Evolutionary conservation across 2,888 invertebrate species (phyloP).

Genomic region (Theodoxus fluviatilis): DNA sequence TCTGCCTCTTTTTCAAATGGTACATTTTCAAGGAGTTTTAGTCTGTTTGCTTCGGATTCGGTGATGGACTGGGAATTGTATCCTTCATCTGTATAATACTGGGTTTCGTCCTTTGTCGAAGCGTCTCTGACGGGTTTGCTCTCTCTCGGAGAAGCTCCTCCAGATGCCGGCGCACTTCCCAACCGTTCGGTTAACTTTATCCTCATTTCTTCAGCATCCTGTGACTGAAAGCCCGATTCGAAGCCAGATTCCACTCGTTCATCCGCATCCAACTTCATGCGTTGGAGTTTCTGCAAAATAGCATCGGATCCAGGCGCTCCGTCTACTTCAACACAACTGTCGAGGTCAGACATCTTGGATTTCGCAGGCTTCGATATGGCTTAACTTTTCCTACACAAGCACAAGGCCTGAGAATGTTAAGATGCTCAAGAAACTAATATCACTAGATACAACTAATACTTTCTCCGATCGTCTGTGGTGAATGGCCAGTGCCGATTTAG

Average conservation of each 20-base stretch:
- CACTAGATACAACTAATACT: no score
- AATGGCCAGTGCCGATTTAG: no score
- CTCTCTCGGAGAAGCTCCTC: not conserved
- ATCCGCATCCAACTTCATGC: not conserved
- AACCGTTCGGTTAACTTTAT: not conserved
- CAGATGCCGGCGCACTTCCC: no score
- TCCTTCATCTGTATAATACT: constrained; percentile 29
- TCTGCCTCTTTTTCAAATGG: constrained; percentile 29
- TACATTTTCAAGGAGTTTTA: not conserved
- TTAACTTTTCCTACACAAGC: no score
- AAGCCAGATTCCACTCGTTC: not conserved
- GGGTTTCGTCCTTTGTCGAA: not conserved
- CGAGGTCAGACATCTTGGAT: no score
- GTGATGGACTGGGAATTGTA: constrained; percentile 28
- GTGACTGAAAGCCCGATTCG: constrained; percentile 5
- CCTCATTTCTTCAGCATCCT: not conserved
- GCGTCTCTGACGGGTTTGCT: not conserved
- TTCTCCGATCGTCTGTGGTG: no score
- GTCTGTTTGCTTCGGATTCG: constrained; percentile 10
- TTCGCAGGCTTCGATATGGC: no score
- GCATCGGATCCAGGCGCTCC: not conserved
- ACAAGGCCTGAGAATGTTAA: no score
- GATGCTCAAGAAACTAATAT: no score
- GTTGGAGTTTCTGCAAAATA: no score
- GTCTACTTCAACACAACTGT: not conserved